Base-by-base conservation (phyloP, 2,113 vertebrate species). In the Diphyllodes magnificus region DNA sequence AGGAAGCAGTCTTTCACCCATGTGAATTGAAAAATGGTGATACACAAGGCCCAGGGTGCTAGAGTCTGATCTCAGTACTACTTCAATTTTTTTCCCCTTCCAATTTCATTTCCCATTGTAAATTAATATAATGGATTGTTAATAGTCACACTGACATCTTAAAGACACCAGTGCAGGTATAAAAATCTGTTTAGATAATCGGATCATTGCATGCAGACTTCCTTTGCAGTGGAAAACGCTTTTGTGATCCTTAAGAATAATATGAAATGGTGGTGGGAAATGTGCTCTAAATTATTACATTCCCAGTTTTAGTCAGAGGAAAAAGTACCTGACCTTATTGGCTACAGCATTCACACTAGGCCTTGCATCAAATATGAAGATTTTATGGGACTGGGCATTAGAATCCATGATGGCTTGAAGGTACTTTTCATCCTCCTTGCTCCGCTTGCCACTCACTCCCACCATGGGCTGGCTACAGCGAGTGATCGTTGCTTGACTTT, bases 351-450 rank as follows among this genome's bases (percentile, higher is more conserved):
- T 99, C 83, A 99, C 99, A 69, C 98, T 99, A 17, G 99, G 99
- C 70, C 99, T 98, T 49, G 99, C 99, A 95, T 99, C 99, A 51
- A 99, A 99, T 97, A 99, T 99, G 96, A 99, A 99, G 70, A 99
- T 98, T 96, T 99, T 99, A 95, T 99, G 99, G 33, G 99, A 99
- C 61, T 99, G 99, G 53, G 99, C 99, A 25, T 99, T 99, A 64
- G 99, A 99, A 61, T 99, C 99, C 99, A 99, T 99, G 96, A 99
- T 98, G 11, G 99, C 97, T 89, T 99, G 99, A 86, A 99, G 99
- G 89, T 99, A 99, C 78, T 99, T 99, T 91, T 99, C 99, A 72
- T 99, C 99, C 24, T 99, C 99, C 96, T 99, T 99, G 97, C 98
- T 99, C 77, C 99, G 98, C 73, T 99, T 99, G 59, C 99, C 99